phyloP scores from a whole-genome alignment of 2,888 invertebrate species.

The Agrilus mali region DNA sequence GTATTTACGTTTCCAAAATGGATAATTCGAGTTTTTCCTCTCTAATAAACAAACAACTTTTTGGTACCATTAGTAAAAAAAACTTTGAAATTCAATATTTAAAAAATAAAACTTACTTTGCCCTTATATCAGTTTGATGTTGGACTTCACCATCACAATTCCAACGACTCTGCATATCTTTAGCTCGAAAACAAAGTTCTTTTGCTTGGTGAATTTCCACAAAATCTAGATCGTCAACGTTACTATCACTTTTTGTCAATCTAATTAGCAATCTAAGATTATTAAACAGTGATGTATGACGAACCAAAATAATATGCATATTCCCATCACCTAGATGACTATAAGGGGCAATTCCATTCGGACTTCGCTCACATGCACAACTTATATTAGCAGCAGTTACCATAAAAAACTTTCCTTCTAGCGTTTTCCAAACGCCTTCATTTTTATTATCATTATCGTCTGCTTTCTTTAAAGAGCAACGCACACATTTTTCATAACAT shows the following conservation, averaged over 20 bases:
- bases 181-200: constrained; percentile 54
- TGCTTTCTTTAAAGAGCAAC: constrained; percentile 24
- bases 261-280: constrained; percentile 55
- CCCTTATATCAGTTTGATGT: constrained; percentile 47
- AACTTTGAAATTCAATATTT: neutral
- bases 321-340: constrained; percentile 72
- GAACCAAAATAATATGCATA: constrained; percentile 61
- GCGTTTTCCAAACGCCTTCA: constrained; percentile 38
- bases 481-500: constrained; percentile 40
- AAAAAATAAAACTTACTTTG: constrained; percentile 36
- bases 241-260: constrained; percentile 46
- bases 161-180: constrained; percentile 49
- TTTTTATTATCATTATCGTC: constrained; percentile 8
- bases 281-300: constrained; percentile 57
- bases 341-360: constrained; percentile 64
- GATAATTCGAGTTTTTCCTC: neutral
- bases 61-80: too few species aligned
- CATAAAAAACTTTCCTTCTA: constrained; percentile 63
- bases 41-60: neutral
- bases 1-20: neutral
- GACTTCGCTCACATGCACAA: constrained; percentile 61
- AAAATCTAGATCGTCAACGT: constrained; percentile 61
- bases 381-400: constrained; percentile 66
- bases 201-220: constrained; percentile 61
- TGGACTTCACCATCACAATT: constrained; percentile 74